phyloP scores from a whole-genome alignment of 2,113 vertebrate genomes.

The Neolamprologus toae region DNA sequence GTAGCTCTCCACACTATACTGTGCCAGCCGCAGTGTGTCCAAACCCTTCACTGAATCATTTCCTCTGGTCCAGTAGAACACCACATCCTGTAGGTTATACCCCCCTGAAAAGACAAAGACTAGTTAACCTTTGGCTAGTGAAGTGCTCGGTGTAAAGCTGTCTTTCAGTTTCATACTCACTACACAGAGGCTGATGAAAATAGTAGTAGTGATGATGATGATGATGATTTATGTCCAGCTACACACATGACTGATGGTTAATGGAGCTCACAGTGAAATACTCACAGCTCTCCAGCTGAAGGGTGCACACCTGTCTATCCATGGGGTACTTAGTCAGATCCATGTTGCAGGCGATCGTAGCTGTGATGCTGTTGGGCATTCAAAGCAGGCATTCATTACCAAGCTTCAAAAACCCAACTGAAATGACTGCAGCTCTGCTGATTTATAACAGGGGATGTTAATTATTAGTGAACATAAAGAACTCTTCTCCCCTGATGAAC shows the following conservation, averaged over 20 bases:
- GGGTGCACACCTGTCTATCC: constrained; percentile 86
- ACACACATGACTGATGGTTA: background rate
- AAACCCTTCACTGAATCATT: constrained; percentile 85
- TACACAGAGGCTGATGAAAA: background rate
- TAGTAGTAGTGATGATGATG: background rate
- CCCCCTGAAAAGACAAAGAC: constrained; percentile 72
- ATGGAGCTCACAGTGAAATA: background rate
- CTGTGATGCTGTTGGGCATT: constrained; percentile 74
- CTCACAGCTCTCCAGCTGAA: constrained; percentile 95
- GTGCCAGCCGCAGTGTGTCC: constrained; percentile 78
- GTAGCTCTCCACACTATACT: constrained; percentile 86
- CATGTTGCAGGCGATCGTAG: constrained; percentile 88
- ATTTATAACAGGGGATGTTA: background rate
- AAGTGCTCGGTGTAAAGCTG: background rate
- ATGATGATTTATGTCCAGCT: background rate
- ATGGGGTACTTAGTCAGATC: constrained; percentile 90
- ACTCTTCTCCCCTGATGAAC: background rate
- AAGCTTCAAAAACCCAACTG: background rate
- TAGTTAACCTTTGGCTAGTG: background rate
- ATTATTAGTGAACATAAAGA: background rate
- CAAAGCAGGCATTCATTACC: background rate
- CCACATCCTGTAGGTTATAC: constrained; percentile 86
- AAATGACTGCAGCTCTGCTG: background rate
- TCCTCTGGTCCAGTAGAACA: constrained; percentile 87
- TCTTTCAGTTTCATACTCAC: constrained; percentile 20